Evolutionary conservation across 2,797 vertebrate genomes (phyloP), one percentile per base, ranked within the genome.

Genomic region (Cynodonichthys magdalenae): DNA sequence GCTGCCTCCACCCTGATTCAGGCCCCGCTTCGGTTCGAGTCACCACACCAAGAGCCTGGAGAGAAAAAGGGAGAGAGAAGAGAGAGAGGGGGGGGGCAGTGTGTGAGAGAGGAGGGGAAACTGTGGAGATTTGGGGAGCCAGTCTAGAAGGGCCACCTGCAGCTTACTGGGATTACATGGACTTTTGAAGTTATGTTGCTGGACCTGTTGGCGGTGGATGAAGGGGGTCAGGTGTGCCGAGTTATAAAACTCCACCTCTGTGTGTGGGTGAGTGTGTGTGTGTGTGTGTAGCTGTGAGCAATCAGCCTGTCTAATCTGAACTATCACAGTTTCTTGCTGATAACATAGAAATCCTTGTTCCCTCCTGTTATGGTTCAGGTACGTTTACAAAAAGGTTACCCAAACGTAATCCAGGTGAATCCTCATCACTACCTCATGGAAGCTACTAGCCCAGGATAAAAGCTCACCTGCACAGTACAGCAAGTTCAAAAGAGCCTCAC

Each of bases 21-120:
- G 88, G 88, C 85, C 82, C 75, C 75, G 61, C 85, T 91, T 88
- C 88, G 93, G 86, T 86, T 72, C 79, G 84, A 90, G 90, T 88
- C 90, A 88, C 88, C 81, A 86, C 78, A 83, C 80, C 74, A 85
- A 80, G 67, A 82, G 77, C 85, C 87, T 85, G 75, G 71, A 73
- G 67, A 70, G 66, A 69, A 80, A 66, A 82, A 69, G 59, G 24
- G 24, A 24, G 71, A 57, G 64, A 81, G 76, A 65, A 75, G 71
- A 61, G 64, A 80, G 75, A 61, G 64, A 80, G 74, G 48, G 75
- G 67, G 78, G 71, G 53, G 59, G 58, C 15, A n/a, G 28, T 69
- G 74, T 59, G 82, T 75, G 82, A 81, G 86, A 85, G 79, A 73
- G 56, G 74, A 80, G 79, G 11, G 70, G 77, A 71, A 81, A 89